phyloP scores from a whole-genome alignment of 1,140 invertebrate genomes.

The Stenopsyche tienmushanensis region DNA sequence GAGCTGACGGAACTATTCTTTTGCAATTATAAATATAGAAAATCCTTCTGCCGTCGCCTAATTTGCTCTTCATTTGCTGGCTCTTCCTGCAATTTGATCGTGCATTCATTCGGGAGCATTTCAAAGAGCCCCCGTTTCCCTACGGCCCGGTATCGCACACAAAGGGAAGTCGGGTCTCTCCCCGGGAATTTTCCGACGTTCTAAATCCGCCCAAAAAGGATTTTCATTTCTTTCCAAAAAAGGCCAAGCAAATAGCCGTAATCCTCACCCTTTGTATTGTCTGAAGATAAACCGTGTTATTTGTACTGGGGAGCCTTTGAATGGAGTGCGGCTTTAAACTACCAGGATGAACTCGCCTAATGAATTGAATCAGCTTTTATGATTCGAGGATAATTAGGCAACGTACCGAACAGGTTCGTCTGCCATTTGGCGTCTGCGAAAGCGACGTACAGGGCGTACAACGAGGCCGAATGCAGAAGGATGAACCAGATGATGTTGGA shows the following conservation, averaged over 20 bases:
- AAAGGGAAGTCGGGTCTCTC: too few species aligned
- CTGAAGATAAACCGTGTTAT: slow-evolving; percentile 12
- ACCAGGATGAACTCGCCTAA: too few species aligned
- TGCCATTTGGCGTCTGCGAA: slow-evolving; percentile 67
- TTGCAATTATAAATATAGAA: too few species aligned
- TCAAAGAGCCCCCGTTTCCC: slow-evolving; percentile 5
- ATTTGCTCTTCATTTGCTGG: too few species aligned
- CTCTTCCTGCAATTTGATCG: too few species aligned
- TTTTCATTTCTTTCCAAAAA: slow-evolving; percentile 15
- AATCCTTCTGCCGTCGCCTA: too few species aligned
- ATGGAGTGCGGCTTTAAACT: too few species aligned
- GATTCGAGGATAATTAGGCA: not conserved
- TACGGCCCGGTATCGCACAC: too few species aligned
- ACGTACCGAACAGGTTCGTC: slow-evolving; percentile 71
- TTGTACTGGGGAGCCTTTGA: too few species aligned
- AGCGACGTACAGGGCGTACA: slow-evolving; percentile 72
- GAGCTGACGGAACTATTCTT: too few species aligned
- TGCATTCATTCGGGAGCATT: not conserved
- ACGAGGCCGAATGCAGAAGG: slow-evolving; percentile 70
- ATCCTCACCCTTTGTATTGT: not conserved
- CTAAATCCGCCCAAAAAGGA: slow-evolving; percentile 3
- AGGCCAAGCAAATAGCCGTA: slow-evolving; percentile 5
- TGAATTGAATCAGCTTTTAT: not conserved
- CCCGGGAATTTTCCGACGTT: not conserved
- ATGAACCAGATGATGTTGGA: slow-evolving; percentile 75